Percentiles rank a stretch among this genome's conserved stretches.
Evolutionary conservation across 2,797 vertebrate species (phyloP).

Genomic region (Chaunax sp.): DNA sequence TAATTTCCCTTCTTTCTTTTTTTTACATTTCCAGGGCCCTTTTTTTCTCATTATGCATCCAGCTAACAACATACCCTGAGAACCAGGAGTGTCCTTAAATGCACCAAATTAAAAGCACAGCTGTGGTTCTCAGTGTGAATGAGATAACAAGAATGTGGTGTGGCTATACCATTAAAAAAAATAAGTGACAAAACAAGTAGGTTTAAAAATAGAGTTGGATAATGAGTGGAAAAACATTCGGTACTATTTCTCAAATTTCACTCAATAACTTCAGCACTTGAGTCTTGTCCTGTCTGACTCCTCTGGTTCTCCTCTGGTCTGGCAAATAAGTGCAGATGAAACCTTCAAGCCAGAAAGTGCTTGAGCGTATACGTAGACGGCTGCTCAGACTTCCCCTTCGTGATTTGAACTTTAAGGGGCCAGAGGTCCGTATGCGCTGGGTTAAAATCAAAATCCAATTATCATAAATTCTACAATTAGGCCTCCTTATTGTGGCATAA

Average conservation of each 20-base stretch:
- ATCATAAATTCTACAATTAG: constrained; percentile 16
- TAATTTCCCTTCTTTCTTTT: too few relatives aligned
- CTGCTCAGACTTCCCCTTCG: constrained; percentile 4
- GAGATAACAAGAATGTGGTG: constrained; percentile 1
- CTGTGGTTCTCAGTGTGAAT: constrained; percentile 3
- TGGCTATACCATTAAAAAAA: background rate
- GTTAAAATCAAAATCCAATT: constrained; percentile 22
- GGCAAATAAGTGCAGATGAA: background rate
- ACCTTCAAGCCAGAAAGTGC: background rate
- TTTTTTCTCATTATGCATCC: background rate
- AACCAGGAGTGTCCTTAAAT: background rate
- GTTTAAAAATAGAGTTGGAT: background rate
- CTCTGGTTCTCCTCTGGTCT: background rate
- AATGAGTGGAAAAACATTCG: background rate
- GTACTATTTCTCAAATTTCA: constrained; percentile 7
- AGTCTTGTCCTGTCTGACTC: background rate
- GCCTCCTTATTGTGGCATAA: too few relatives aligned
- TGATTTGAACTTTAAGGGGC: constrained; percentile 1
- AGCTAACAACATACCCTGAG: background rate
- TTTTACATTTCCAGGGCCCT: background rate
- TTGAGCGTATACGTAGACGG: background rate
- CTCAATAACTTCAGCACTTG: background rate
- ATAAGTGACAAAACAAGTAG: constrained; percentile 2
- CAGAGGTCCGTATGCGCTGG: constrained; percentile 14
- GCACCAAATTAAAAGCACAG: constrained; percentile 6